Evolutionary conservation across 1,140 invertebrate species (phyloP).

Genomic region (Epicauta chinensis): DNA sequence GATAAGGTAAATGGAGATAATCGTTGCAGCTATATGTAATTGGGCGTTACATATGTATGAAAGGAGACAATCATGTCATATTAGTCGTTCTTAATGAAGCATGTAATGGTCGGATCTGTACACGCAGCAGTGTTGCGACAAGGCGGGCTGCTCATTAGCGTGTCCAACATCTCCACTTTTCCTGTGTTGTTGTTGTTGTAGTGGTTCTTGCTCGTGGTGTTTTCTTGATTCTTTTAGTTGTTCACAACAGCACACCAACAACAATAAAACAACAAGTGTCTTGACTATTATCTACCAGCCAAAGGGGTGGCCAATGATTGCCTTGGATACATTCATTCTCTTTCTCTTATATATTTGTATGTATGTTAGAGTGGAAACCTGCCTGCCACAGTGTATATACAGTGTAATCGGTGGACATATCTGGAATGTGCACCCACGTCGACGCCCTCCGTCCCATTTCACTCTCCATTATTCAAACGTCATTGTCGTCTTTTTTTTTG

Average conservation of each 20-base stretch:
- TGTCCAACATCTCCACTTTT: constrained; percentile 1
- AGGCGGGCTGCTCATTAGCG: constrained; percentile 28
- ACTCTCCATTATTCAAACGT: constrained; percentile 28
- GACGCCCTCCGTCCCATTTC: constrained; percentile 27
- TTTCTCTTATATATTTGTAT: too few species aligned
- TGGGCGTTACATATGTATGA: constrained; percentile 31
- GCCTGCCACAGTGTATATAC: not conserved
- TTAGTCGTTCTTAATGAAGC: constrained; percentile 35
- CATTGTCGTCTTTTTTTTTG: constrained; percentile 27
- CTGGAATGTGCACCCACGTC: constrained; percentile 34
- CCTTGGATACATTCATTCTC: too few species aligned
- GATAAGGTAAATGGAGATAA: constrained; percentile 33
- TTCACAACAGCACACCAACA: too few species aligned
- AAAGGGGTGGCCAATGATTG: too few species aligned
- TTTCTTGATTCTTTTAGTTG: too few species aligned
- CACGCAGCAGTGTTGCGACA: constrained; percentile 25
- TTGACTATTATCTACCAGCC: too few species aligned
- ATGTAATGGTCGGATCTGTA: constrained; percentile 30
- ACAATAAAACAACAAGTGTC: too few species aligned
- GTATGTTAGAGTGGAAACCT: too few species aligned
- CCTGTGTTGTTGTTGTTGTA: too few species aligned
- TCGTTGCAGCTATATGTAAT: constrained; percentile 27
- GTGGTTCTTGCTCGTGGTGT: too few species aligned
- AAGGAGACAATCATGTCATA: constrained; percentile 36
- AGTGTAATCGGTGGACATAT: constrained; percentile 24